These are phyloP conservation scores for Anthrax anthrax DNA, from an alignment of 2,888 invertebrate species.

Conservation along the genomic window DNA sequence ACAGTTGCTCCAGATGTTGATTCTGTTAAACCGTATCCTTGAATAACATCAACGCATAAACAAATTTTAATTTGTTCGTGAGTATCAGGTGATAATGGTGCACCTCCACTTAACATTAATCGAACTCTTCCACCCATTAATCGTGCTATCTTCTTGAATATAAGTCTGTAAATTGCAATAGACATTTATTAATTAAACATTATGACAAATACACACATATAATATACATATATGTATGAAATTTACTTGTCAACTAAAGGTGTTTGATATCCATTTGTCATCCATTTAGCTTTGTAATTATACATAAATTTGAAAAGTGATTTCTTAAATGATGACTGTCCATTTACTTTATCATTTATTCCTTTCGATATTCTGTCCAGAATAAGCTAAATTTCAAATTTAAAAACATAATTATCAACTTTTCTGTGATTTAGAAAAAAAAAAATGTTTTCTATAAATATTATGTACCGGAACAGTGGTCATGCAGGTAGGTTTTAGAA, in stretches of 20 bases:
- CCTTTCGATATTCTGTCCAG: constrained; percentile 96
- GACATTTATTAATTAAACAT: no score
- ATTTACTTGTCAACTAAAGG: constrained; percentile 57
- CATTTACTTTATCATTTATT: constrained; percentile 84
- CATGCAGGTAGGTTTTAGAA: constrained; percentile 84
- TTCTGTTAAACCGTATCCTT: constrained; percentile 96
- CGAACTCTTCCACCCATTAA: constrained; percentile 82
- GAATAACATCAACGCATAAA: constrained; percentile 76
- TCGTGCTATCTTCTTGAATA: constrained; percentile 35
- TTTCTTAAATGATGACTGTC: constrained; percentile 61
- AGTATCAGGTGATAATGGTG: constrained; percentile 89
- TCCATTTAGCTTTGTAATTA: constrained; percentile 80
- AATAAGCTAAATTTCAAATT: constrained; percentile 53
- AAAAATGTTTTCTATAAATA: constrained; percentile 22
- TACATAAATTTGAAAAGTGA: constrained; percentile 90
- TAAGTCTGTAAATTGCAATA: constrained; percentile 25
- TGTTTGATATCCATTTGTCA: constrained; percentile 66
- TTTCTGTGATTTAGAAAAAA: neutral
- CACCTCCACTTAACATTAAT: constrained; percentile 84
- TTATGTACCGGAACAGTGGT: constrained; percentile 94
- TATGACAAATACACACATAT: neutral
- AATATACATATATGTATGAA: no score
- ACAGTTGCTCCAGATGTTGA: constrained; percentile 87
- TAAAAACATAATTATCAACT: neutral
- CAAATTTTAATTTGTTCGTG: constrained; percentile 87